These are phyloP conservation scores for Silvanus unidentatus DNA, from an alignment of 2,888 invertebrate genomes.

Conservation along the genomic window DNA sequence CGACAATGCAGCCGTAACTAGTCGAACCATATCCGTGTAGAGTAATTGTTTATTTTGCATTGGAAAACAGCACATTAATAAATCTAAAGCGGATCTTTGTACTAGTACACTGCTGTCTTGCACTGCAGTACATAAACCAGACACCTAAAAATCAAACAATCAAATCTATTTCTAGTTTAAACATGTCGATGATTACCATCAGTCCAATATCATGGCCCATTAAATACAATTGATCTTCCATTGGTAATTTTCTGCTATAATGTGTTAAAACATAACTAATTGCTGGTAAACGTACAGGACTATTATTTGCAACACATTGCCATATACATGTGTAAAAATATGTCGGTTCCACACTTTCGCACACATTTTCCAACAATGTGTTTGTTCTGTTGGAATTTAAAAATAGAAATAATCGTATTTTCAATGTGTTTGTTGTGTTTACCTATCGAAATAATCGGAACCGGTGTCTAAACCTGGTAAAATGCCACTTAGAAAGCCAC, in stretches of 20 bases:
- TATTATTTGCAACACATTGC: slow-evolving; percentile 78
- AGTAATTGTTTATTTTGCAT: slow-evolving; percentile 71
- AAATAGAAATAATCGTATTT: slow-evolving; percentile 11
- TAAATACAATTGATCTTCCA: slow-evolving; percentile 76
- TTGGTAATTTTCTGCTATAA: slow-evolving; percentile 69
- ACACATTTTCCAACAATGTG: slow-evolving; percentile 61
- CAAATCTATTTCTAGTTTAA: slow-evolving; percentile 8
- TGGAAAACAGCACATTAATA: slow-evolving; percentile 76
- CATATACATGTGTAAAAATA: slow-evolving; percentile 85
- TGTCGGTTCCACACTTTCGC: slow-evolving; percentile 66
- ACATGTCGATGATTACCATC: slow-evolving; percentile 59
- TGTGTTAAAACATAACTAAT: slow-evolving; percentile 73
- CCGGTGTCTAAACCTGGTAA: slow-evolving; percentile 84
- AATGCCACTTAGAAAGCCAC: slow-evolving; percentile 82
- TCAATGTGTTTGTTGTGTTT: slow-evolving; percentile 34
- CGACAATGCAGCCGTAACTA: slow-evolving; percentile 67
- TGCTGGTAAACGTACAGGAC: slow-evolving; percentile 74
- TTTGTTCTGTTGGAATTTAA: slow-evolving; percentile 51
- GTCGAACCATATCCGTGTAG: slow-evolving; percentile 62
- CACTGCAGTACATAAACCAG: slow-evolving; percentile 70
- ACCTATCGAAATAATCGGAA: slow-evolving; percentile 75
- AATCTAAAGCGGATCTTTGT: slow-evolving; percentile 78
- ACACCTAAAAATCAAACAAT: too few relatives aligned
- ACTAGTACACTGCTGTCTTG: slow-evolving; percentile 77
- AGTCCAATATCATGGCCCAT: slow-evolving; percentile 80